Evolutionary conservation across 1,140 invertebrate genomes (phyloP).

Genomic region (Ridgeia piscesae): DNA sequence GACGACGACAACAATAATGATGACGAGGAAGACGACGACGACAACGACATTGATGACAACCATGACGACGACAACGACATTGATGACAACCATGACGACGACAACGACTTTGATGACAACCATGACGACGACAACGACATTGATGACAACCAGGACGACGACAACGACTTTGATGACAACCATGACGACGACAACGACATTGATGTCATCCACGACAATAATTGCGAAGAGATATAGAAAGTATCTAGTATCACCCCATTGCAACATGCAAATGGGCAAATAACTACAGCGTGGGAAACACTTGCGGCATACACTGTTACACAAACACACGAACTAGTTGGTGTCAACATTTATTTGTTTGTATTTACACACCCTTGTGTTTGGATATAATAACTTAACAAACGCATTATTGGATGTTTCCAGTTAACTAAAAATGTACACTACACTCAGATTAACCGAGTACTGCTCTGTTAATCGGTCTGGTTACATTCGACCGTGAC

Average conservation of each 20-base stretch:
- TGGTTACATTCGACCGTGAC: not conserved
- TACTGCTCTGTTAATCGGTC: not conserved
- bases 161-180: too few species aligned
- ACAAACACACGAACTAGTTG: not conserved
- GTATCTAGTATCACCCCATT: not conserved
- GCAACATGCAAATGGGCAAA: not conserved
- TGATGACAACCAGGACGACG: too few species aligned
- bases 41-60: not conserved
- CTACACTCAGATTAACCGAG: not conserved
- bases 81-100: slow-evolving; percentile 11
- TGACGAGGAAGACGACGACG: not conserved
- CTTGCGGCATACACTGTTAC: not conserved
- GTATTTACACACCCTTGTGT: not conserved
- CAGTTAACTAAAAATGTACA: not conserved
- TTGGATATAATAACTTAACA: not conserved
- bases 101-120: not conserved
- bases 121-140: not conserved
- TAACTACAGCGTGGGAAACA: not conserved
- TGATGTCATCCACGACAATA: not conserved
- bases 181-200: too few species aligned
- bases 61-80: slow-evolving; percentile 5
- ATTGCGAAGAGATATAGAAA: not conserved
- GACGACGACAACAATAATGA: not conserved
- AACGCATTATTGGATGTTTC: not conserved
- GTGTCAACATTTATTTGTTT: not conserved